Conservation (phyloP, 37 sponge, comb jelly and placozoan species). For the Hormiphora californensis region DNA sequence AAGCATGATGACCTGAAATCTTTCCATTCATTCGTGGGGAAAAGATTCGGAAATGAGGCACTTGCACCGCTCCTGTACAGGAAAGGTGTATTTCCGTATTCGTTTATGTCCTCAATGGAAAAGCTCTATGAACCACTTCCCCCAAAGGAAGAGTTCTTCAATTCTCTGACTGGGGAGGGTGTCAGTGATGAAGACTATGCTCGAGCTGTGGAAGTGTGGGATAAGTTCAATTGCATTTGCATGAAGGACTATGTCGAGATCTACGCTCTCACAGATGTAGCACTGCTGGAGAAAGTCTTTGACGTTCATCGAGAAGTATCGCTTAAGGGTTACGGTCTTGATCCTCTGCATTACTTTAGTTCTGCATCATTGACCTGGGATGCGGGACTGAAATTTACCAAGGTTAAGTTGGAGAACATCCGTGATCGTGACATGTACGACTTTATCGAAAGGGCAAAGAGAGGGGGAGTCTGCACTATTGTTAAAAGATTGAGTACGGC, state of each 20-base stretch:
- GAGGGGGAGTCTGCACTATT: constrained; percentile 37
- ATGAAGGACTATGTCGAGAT: constrained; percentile 11
- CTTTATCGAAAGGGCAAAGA: neutral
- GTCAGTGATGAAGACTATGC: constrained; percentile 26
- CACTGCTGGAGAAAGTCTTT: constrained; percentile 8
- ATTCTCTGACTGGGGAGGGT: neutral
- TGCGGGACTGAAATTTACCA: neutral
- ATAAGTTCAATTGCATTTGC: neutral
- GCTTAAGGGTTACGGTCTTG: neutral
- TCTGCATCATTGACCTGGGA: constrained; percentile 35
- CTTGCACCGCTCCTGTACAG: neutral
- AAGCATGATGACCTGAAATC: neutral
- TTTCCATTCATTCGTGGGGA: neutral
- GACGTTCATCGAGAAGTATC: neutral
- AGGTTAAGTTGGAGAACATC: neutral
- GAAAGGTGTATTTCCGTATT: constrained; percentile 54
- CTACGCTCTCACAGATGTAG: neutral
- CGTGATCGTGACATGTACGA: neutral
- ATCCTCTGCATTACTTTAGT: constrained; percentile 31
- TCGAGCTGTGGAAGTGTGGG: constrained; percentile 28
- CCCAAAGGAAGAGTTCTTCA: neutral
- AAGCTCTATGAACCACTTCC: neutral
- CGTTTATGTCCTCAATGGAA: neutral
- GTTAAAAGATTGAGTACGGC: neutral
- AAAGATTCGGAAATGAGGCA: neutral